Evolutionary conservation across 2,888 invertebrate genomes (phyloP), one percentile per base, ranked within the genome.

Genomic region (Pachliopta kotzebuea): DNA sequence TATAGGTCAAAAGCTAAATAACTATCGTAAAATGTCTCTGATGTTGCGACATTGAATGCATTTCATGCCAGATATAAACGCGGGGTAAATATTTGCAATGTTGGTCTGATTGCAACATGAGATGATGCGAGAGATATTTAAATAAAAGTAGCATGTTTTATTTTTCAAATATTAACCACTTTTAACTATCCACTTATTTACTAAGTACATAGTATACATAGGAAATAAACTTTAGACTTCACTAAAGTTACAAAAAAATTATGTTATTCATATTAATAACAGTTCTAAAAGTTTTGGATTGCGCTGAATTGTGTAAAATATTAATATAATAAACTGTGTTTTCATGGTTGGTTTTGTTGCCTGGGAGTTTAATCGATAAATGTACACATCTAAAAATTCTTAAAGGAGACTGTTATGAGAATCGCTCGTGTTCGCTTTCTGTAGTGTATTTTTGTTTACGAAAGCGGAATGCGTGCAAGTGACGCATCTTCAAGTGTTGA

Each of bases 1-100:
- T 83, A 70, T 88, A 71, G 88, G 89, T 81, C 85, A 85, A 70
- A 74, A 72, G 76, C 75, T 77, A 79, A 82, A 86, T 85, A 81
- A 78, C 79, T 69, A 82, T 81, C 80, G 82, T 83, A 76, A 71
- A 81, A 84, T 86, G 83, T 82, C 83, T 74, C 83, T 80, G 77
- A 76, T 75, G 76, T 80, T 79, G 76, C 79, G 76, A 76, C 75
- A 76, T 74, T 65, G 62, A 71, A 75, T 74, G 71, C 73, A 76
- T 75, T 73, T 73, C 73, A 70, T 62, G 56, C 69, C 67, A 63
- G 70, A 69, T 75, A 74, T 72, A 77, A 76, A 72, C 73, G 73
- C 66, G 72, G 68, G 61, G 68, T 71, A 74, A 76, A 70, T 66
- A 65, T 69, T 59, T 68, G 61, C 60, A 68, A 63, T 65, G 69